Base-by-base conservation (phyloP, 2,888 invertebrate species). In the Chromoteleia sp. region DNA sequence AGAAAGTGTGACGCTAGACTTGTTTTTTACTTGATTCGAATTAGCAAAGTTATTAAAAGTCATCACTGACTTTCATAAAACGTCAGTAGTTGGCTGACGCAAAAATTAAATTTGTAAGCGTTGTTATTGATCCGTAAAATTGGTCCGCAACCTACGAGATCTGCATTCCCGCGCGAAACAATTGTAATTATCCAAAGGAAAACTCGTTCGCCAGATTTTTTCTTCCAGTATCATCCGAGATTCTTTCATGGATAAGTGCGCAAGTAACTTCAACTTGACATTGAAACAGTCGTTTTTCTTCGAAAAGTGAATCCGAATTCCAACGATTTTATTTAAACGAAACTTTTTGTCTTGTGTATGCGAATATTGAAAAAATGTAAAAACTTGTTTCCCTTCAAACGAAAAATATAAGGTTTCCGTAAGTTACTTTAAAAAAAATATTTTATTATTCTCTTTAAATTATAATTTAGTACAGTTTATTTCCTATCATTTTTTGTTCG, bases 301-400 rank as follows among this genome's bases (percentile, higher is more conserved):
- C 74, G 71, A 76, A 67, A 59, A 76, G 71, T 71, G 67, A 81
- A 71, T 75, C 58, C 33, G 52, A 74, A 81, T 81, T 71, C 75
- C 59, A 7, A 8, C 43, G 41, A 63, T 76, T 56, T 70, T 48
- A 54, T 56, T 70, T 36, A 25, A 61, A 39, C 12, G 17, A 17
- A 4, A 1, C 29, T 56, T 65, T 65, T 45, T 74, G 30, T 63
- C 25, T 30, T 43, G n/a, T n/a, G 45, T 4, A 25, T 7, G 19
- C 21, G 54, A 56, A 54, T 68, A 14, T 56, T 36, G 25, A 19
- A 65, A 65, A 15, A 25, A 45, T 33, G 25, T 25, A 30, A 15
- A 15, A 36, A 30, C 5, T n/a, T 10, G 29, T 56, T 58, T 58
- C 58, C 58, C 30, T 6, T 7, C 1, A 21, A 30, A 52, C 50